phyloP scores from a whole-genome alignment of 2,888 invertebrate genomes.

The Rambutsinella grinnellia region DNA sequence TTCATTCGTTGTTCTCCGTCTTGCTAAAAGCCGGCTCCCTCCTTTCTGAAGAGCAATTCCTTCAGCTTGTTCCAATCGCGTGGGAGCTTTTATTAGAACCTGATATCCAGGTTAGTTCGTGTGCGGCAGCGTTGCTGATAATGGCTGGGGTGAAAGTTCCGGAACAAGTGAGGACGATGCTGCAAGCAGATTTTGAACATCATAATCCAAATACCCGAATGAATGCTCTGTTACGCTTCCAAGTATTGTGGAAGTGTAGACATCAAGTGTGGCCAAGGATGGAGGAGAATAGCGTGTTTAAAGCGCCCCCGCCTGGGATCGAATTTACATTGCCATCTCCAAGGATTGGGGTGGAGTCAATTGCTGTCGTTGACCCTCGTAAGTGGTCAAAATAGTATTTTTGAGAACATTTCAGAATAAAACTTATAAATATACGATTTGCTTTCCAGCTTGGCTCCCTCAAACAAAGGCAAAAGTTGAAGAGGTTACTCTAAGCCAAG shows the following conservation, averaged over 20 bases:
- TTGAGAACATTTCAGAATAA: too few species aligned
- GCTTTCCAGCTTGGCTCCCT: constrained; percentile 87
- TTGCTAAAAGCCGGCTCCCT: constrained; percentile 92
- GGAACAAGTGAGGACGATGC: constrained; percentile 87
- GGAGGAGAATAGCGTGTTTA: constrained; percentile 97
- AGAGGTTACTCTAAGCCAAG: constrained; percentile 98
- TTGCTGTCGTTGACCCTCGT: constrained; percentile 95
- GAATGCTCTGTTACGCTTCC: constrained; percentile 79
- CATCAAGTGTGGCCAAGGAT: constrained; percentile 99
- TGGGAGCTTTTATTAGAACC: constrained; percentile 95
- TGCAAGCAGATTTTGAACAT: constrained; percentile 89
- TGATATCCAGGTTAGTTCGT: constrained; percentile 73
- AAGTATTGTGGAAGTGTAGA: constrained; percentile 77
- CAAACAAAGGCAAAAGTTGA: constrained; percentile 98
- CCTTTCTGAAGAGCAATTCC: constrained; percentile 87
- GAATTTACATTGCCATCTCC: constrained; percentile 99
- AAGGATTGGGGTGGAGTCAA: constrained; percentile 92
- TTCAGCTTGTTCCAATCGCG: constrained; percentile 89
- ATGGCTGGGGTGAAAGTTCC: constrained; percentile 94
- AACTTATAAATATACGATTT: background rate
- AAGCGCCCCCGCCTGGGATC: constrained; percentile 98
- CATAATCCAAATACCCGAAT: constrained; percentile 85
- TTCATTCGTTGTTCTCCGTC: constrained; percentile 89
- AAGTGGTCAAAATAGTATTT: constrained; percentile 27
- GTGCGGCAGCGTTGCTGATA: constrained; percentile 88